Conservation (phyloP, 2,888 invertebrate species). For the Petrophora chlorosata region DNA sequence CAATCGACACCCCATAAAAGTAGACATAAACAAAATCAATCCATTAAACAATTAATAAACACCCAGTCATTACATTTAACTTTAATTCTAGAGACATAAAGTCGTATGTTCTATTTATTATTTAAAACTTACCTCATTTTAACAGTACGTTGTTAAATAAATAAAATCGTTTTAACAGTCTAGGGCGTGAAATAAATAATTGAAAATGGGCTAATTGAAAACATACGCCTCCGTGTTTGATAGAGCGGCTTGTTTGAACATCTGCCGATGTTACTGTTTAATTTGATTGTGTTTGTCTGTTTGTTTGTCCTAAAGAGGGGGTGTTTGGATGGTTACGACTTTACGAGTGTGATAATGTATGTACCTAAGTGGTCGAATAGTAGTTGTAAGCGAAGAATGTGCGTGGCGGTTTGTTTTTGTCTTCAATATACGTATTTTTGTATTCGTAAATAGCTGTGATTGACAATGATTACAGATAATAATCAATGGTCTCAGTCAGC, state of each 20-base stretch:
- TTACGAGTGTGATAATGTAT: conserved; percentile 18
- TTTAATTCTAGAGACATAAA: not conserved
- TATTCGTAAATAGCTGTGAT: no score
- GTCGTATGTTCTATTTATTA: not conserved
- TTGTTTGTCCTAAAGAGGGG: conserved; percentile 39
- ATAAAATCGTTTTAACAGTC: conserved; percentile 6
- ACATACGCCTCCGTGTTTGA: conserved; percentile 55
- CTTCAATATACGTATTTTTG: not conserved
- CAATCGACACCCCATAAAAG: not conserved
- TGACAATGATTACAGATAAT: no score
- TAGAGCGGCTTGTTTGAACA: conserved; percentile 65
- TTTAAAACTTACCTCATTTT: no score
- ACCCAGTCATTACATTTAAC: no score
- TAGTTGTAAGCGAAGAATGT: conserved; percentile 1
- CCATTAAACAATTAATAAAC: conserved; percentile 5
- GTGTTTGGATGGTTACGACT: conserved; percentile 39
- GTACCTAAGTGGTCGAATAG: no score
- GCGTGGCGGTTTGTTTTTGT: not conserved
- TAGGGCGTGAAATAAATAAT: conserved; percentile 32
- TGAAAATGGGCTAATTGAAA: conserved; percentile 49
- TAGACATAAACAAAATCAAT: not conserved
- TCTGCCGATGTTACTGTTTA: conserved; percentile 57
- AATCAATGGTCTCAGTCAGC: no score
- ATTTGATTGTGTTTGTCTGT: conserved; percentile 54
- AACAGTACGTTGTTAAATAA: conserved; percentile 3